These are phyloP conservation scores for Elaphurus davidianus DNA, from an alignment of 2,113 vertebrate genomes.

Conservation along the genomic window DNA sequence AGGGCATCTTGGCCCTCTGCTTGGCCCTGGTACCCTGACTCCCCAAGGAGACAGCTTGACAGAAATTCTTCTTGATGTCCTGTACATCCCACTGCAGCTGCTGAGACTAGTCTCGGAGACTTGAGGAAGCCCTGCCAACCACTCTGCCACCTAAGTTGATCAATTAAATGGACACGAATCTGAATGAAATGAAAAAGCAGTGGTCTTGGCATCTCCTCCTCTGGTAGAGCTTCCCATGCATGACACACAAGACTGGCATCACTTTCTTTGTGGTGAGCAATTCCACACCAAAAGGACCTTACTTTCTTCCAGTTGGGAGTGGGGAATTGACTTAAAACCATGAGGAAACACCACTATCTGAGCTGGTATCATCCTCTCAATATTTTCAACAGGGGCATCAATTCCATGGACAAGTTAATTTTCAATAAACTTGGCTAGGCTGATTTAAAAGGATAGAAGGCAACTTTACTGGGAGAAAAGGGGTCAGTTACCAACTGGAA, in stretches of 20 bases:
- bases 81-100: neutral
- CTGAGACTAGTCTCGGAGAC: neutral
- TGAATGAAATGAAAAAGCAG: neutral
- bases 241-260: neutral
- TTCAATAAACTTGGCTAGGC: neutral
- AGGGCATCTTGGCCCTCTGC: rapidly evolving
- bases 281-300: neutral
- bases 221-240: neutral
- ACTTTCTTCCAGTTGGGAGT: neutral
- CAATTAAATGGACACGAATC: neutral
- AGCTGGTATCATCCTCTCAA: neutral
- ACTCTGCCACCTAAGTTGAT: neutral
- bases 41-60: neutral
- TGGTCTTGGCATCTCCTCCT: neutral
- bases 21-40: neutral
- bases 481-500: neutral
- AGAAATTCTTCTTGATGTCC: neutral
- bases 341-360: neutral
- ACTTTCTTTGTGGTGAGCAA: neutral
- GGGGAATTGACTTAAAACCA: neutral
- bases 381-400: neutral
- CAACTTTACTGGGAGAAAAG: neutral
- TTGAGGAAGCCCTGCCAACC: no score
- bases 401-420: rapidly evolving
- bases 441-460: neutral